These are phyloP conservation scores for Coregonus suidteri DNA, from an alignment of 2,797 vertebrate genomes.

Conservation along the genomic window DNA sequence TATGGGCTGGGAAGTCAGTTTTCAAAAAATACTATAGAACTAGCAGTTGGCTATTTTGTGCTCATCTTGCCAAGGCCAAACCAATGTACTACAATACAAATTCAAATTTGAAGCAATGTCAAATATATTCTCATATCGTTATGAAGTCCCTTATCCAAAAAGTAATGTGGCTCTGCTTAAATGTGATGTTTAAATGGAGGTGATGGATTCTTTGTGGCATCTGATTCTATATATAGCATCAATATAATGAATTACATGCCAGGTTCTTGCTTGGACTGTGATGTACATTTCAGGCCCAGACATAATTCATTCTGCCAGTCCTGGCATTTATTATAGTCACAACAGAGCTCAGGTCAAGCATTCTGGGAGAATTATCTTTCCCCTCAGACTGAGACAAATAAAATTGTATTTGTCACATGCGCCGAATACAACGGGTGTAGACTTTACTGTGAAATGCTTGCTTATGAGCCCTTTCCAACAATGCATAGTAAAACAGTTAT, in stretches of 20 bases:
- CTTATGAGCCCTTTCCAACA: too few relatives aligned
- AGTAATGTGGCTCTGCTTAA: constrained; percentile 41
- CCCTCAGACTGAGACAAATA: constrained; percentile 11
- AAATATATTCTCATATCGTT: constrained; percentile 14
- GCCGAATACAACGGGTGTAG: too few relatives aligned
- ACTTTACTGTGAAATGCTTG: too few relatives aligned
- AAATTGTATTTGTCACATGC: too few relatives aligned
- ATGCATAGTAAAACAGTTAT: too few relatives aligned
- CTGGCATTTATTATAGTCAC: constrained; percentile 64
- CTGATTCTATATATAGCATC: constrained; percentile 63
- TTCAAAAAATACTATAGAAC: neutral
- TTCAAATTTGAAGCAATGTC: constrained; percentile 20
- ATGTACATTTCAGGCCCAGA: constrained; percentile 64
- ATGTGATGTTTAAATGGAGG: constrained; percentile 47
- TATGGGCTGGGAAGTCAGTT: neutral
- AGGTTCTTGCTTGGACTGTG: constrained; percentile 58
- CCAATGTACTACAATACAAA: constrained; percentile 16
- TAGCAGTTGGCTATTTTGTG: neutral
- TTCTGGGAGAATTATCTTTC: constrained; percentile 56
- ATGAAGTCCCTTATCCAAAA: constrained; percentile 15
- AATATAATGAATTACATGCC: constrained; percentile 62
- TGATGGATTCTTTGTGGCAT: constrained; percentile 47
- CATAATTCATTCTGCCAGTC: constrained; percentile 62
- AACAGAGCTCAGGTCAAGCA: constrained; percentile 51
- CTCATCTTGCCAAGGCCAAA: neutral